Conservation (phyloP, 2,797 vertebrate species). For the Myripristis jacobus region DNA sequence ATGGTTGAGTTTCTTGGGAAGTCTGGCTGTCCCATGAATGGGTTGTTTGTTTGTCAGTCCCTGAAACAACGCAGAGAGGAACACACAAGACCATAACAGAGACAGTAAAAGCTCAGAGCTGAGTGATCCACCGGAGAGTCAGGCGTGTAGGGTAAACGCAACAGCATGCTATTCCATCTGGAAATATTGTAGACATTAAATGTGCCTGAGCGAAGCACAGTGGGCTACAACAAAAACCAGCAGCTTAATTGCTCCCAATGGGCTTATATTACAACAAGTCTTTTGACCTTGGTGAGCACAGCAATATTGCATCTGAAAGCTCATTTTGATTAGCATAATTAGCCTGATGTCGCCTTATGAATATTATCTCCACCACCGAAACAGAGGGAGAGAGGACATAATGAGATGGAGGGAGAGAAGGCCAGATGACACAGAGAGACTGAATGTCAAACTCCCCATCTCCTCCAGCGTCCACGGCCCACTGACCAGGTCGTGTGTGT, state of each 20-base stretch:
- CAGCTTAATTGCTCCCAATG: neutral
- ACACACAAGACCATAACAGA: constrained; percentile 25
- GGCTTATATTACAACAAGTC: neutral
- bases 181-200: constrained; percentile 9
- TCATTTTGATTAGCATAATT: neutral
- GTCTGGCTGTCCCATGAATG: constrained; percentile 66
- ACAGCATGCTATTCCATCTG: neutral
- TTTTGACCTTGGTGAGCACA: neutral
- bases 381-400: neutral
- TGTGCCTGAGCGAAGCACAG: constrained; percentile 9
- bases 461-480: constrained; percentile 7
- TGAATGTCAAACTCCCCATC: constrained; percentile 1
- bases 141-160: constrained; percentile 4
- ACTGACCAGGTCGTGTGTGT: constrained; percentile 15
- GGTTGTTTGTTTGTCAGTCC: constrained; percentile 68
- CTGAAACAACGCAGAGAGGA: constrained; percentile 51
- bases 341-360: neutral
- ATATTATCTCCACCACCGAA: neutral
- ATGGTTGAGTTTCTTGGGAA: constrained; percentile 68
- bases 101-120: constrained; percentile 32
- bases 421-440: constrained; percentile 6
- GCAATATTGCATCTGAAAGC: neutral
- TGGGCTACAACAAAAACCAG: constrained; percentile 14
- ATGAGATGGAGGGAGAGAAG: neutral
- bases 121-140: constrained; percentile 1